Evolutionary conservation across 1,140 invertebrate species (phyloP), one percentile per base, ranked within the genome.

Genomic region (Heliconius hewitsoni): DNA sequence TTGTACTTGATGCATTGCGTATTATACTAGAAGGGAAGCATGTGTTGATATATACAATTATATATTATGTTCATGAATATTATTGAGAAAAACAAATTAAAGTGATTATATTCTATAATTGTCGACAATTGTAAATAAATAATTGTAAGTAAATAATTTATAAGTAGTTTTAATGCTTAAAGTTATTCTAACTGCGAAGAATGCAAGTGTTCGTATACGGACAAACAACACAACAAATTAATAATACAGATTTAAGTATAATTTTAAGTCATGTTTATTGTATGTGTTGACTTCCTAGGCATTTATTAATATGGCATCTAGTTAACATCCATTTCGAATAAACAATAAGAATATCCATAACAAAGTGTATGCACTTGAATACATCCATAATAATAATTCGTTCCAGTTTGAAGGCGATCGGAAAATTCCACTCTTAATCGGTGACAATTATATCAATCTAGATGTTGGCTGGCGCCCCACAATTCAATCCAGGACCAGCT

Each of bases 351-450:
- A 75, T 75, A 50, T 77, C 60, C 66, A 79, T 57, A 71, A 55
- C 60, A 73, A 74, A 34, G 8, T 46, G 30, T 46, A 55, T 78
- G 77, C 72, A 66, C 23, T 16, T 76, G 76, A 77, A 78, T 78
- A 74, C 77, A 78, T 78, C 77, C 73, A 74, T 73, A 80, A 76
- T 18, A 76, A 76, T 77, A 71, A 74, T 81, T 81, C 73, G 75
- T 74, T 81, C 76, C 75, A 74, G 76, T 83, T 87, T 84, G 85
- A 78, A 82, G 50, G 52, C 84, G 79, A 79, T 83, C 81, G 89
- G 88, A 91, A 91, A 86, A 88, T 89, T 91, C 89, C 89, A 76
- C 81, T 82, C 78, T 82, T 85, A 87, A 87, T 89, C 85, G 79
- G 73, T 78, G 83, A 81, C 88, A 90, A 91, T 91, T 91, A 89